Evolutionary conservation across 2,113 vertebrate species (phyloP).

Genomic region (Ptychochromis oligacanthus): DNA sequence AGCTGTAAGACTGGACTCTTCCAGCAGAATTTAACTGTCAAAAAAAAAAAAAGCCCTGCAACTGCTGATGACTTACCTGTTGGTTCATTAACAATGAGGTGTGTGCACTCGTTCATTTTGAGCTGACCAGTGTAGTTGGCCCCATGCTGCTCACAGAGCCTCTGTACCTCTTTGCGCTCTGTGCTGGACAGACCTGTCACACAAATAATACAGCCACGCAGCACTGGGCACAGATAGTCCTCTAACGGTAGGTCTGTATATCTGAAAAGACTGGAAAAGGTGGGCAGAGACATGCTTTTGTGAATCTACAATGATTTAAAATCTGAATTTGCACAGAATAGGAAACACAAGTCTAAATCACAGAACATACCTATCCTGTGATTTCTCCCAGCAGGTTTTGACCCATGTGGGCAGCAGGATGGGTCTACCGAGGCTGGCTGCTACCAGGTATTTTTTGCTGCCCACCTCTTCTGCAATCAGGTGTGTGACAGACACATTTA

Average conservation of each 20-base stretch:
- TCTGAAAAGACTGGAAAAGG: slow-evolving; percentile 81
- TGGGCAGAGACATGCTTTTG: background rate
- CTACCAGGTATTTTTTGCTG: slow-evolving; percentile 97
- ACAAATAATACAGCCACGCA: slow-evolving; percentile 91
- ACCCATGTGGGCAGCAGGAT: slow-evolving; percentile 94
- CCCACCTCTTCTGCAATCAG: slow-evolving; percentile 97
- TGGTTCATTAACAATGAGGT: slow-evolving; percentile 93
- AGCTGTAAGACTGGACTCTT: too few relatives aligned
- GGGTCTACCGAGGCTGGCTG: slow-evolving; percentile 92
- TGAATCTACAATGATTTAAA: background rate
- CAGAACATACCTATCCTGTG: slow-evolving; percentile 86
- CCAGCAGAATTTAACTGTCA: too few relatives aligned
- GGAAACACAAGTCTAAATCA: background rate
- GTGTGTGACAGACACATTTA: slow-evolving; percentile 92
- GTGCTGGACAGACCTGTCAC: slow-evolving; percentile 89
- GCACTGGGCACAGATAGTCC: slow-evolving; percentile 88
- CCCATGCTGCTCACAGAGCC: slow-evolving; percentile 87
- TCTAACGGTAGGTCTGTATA: slow-evolving; percentile 86
- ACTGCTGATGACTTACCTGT: slow-evolving; percentile 79
- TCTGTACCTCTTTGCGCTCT: slow-evolving; percentile 91
- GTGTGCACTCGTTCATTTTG: slow-evolving; percentile 97
- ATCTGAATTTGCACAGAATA: background rate
- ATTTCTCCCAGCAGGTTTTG: slow-evolving; percentile 90
- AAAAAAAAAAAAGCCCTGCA: background rate
- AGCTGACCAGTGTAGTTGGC: slow-evolving; percentile 91